Conservation (phyloP, 2,797 vertebrate genomes). For the Falco columbarius region DNA sequence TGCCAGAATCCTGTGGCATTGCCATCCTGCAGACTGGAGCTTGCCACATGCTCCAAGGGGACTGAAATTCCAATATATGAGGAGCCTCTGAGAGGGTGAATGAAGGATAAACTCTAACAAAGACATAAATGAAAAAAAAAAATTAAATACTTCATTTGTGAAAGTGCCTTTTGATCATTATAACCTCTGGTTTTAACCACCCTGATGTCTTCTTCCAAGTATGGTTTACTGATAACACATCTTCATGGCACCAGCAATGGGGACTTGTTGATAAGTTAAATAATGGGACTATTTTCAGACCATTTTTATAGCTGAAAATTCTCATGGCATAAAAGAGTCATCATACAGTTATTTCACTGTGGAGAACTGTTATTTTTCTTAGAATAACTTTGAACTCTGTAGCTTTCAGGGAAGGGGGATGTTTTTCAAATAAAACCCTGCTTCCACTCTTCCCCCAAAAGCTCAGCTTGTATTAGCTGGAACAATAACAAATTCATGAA, state of each 20-base stretch:
- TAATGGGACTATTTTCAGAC: slow-evolving; percentile 21
- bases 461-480: neutral
- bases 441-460: slow-evolving; percentile 18
- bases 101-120: neutral
- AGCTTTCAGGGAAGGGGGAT: neutral
- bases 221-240: neutral
- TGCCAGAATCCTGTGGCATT: neutral
- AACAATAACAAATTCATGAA: neutral
- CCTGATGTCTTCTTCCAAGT: neutral
- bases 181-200: neutral
- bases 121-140: neutral
- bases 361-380: slow-evolving; percentile 36
- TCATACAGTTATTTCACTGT: neutral
- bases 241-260: slow-evolving; percentile 2
- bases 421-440: slow-evolving; percentile 14
- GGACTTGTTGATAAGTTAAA: slow-evolving; percentile 44
- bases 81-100: neutral
- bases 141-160: neutral
- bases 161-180: neutral
- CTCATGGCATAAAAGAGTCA: slow-evolving; percentile 21
- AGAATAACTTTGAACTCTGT: slow-evolving; percentile 32
- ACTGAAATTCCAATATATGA: neutral
- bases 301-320: slow-evolving; percentile 35
- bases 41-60: neutral
- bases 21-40: neutral